Evolutionary conservation across 2,113 vertebrate species (phyloP).

Genomic region (Peromyscus maniculatus): DNA sequence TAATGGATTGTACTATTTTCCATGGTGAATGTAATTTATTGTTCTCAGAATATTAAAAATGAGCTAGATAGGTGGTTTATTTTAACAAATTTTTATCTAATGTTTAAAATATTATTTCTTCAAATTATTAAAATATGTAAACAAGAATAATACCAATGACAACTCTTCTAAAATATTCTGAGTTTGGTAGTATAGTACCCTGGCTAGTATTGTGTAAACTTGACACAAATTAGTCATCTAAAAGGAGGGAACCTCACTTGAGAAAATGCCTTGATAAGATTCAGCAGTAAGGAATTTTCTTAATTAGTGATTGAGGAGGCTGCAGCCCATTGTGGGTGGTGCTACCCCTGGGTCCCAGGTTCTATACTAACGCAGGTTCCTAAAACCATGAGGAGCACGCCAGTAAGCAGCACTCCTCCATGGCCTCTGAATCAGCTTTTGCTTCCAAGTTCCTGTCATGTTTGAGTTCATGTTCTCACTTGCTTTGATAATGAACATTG

Average conservation of each 20-base stretch:
- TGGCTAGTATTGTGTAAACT: not conserved
- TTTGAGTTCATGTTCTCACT: not conserved
- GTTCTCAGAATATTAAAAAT: not conserved
- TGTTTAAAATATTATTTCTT: not conserved
- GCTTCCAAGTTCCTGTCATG: not conserved
- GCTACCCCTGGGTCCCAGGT: not conserved
- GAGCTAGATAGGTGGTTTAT: not conserved
- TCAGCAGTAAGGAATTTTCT: not conserved
- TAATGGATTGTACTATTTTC: not conserved
- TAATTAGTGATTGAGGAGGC: not conserved
- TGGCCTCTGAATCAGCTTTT: not conserved
- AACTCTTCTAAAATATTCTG: not conserved
- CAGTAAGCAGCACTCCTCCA: not conserved
- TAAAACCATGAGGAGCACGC: not conserved
- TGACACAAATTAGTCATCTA: not conserved
- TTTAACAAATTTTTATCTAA: constrained; percentile 14
- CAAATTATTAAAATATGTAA: constrained; percentile 31
- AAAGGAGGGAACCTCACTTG: not conserved
- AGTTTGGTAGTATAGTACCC: not conserved
- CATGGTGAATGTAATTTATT: not conserved
- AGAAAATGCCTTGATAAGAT: not conserved
- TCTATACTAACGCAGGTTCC: not conserved
- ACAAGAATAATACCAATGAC: not conserved
- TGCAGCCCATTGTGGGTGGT: not conserved
- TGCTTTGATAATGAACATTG: not conserved